Conservation (phyloP, 2,113 vertebrate species). For the Oryzias celebensis region DNA sequence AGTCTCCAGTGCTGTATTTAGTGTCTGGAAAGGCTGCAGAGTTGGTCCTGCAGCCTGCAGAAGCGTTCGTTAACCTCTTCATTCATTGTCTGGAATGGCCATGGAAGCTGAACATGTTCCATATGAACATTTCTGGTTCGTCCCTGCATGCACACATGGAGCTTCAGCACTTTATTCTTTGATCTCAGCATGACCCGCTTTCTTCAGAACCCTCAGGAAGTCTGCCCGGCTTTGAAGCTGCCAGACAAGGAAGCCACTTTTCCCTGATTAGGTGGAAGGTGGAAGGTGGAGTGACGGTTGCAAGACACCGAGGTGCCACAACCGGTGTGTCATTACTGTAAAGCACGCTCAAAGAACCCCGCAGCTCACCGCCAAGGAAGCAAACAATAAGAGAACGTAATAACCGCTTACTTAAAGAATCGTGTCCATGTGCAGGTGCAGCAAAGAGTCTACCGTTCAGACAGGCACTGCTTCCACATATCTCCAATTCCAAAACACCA, state of each 20-base stretch:
- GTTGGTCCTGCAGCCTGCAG: not conserved
- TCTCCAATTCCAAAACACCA: conserved; percentile 41
- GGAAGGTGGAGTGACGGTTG: conserved; percentile 26
- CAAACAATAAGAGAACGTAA: not conserved
- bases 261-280: conserved; percentile 72
- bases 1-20: conserved; percentile 41
- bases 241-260: conserved; percentile 54
- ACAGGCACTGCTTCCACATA: conserved; percentile 12
- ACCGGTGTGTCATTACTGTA: no score
- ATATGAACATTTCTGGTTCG: not conserved
- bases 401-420: not conserved
- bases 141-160: conserved; percentile 3
- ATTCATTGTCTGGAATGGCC: no score
- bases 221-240: conserved; percentile 50
- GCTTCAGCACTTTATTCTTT: conserved; percentile 24
- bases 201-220: conserved; percentile 63
- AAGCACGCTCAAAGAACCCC: no score
- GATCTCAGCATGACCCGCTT: conserved; percentile 59
- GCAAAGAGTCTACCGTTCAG: conserved; percentile 19
- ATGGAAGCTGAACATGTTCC: no score
- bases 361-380: conserved; percentile 1
- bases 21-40: conserved; percentile 22
- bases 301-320: not conserved
- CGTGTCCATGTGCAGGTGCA: conserved; percentile 7
- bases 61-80: not conserved